A percentile compares a stretch with the other conserved stretches of the same genome.
Conservation (phyloP, 2,113 vertebrate species). For the Platichthys flesus region DNA sequence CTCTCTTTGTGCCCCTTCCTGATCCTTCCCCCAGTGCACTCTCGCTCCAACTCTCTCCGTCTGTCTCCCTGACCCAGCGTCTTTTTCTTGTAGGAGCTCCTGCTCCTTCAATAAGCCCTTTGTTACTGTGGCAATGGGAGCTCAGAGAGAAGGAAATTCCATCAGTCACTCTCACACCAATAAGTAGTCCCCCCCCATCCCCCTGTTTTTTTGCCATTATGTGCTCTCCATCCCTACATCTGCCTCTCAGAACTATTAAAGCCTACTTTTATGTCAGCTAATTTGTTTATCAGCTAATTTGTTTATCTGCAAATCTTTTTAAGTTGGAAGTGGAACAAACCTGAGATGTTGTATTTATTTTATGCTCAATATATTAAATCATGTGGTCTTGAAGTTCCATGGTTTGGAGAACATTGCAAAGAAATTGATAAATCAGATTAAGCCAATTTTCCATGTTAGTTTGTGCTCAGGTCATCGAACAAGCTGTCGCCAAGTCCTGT, state of each 20-base stretch:
- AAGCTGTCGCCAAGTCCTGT: slow-evolving; percentile 26
- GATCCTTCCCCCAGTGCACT: slow-evolving; percentile 6
- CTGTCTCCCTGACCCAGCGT: slow-evolving; percentile 38
- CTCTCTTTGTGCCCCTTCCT: slow-evolving; percentile 28
- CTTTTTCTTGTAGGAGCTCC: slow-evolving; percentile 48
- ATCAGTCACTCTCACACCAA: slow-evolving; percentile 69
- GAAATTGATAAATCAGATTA: background rate
- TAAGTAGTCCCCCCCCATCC: slow-evolving; percentile 35
- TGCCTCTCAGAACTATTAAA: background rate
- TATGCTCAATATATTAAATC: slow-evolving; percentile 4
- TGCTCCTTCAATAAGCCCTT: slow-evolving; percentile 72
- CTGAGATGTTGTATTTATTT: slow-evolving; percentile 10
- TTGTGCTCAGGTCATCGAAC: slow-evolving; percentile 15
- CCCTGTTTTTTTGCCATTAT: slow-evolving; percentile 5
- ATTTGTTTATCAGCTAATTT: slow-evolving; percentile 27
- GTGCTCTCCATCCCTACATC: slow-evolving; percentile 2
- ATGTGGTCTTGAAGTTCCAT: no score
- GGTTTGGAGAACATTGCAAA: background rate
- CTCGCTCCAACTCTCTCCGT: slow-evolving; percentile 18
- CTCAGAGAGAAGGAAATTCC: slow-evolving; percentile 73
- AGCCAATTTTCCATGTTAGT: slow-evolving; percentile 6
- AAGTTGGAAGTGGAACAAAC: background rate
- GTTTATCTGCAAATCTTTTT: slow-evolving; percentile 15
- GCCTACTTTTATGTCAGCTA: slow-evolving; percentile 7
- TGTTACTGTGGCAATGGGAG: slow-evolving; percentile 68